Evolutionary conservation across 1,140 invertebrate species (phyloP).

Genomic region (Forficula auricularia): DNA sequence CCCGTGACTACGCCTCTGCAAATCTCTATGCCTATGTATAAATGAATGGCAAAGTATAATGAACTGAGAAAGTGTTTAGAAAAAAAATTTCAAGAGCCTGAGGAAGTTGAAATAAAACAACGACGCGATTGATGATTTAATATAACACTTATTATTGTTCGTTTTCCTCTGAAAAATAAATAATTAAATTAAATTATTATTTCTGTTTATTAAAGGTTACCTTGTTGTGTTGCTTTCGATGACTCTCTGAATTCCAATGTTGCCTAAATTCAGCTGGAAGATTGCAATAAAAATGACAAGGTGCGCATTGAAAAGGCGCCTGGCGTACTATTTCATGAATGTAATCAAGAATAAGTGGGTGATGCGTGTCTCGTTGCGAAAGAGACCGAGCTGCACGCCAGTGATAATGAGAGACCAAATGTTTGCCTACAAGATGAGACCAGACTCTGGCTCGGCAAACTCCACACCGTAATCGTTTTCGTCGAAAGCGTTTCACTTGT

Average conservation of each 20-base stretch:
- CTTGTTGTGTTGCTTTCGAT: constrained; percentile 30
- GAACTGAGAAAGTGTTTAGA: too few relatives aligned
- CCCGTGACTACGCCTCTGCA: too few relatives aligned
- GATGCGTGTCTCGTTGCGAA: constrained; percentile 29
- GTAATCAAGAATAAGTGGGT: constrained; percentile 49
- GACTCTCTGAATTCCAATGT: constrained; percentile 52
- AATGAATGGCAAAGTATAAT: too few relatives aligned
- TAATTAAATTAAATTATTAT: too few relatives aligned
- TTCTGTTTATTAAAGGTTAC: too few relatives aligned
- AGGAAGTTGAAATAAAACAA: too few relatives aligned
- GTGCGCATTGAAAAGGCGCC: constrained; percentile 63
- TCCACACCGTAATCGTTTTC: constrained; percentile 39
- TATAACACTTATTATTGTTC: too few relatives aligned
- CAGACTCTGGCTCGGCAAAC: constrained; percentile 49
- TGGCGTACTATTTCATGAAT: constrained; percentile 57
- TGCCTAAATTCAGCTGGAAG: constrained; percentile 47
- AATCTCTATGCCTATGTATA: too few relatives aligned
- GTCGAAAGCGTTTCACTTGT: constrained; percentile 24
- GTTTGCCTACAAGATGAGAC: constrained; percentile 54
- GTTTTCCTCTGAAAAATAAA: too few relatives aligned
- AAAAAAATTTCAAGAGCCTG: too few relatives aligned
- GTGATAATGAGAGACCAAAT: constrained; percentile 67
- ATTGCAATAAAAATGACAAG: constrained; percentile 72
- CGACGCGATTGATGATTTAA: too few relatives aligned
- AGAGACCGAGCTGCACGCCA: constrained; percentile 41